Base-by-base conservation (phyloP, 2,113 vertebrate species). In the Psilopogon haemacephalus region DNA sequence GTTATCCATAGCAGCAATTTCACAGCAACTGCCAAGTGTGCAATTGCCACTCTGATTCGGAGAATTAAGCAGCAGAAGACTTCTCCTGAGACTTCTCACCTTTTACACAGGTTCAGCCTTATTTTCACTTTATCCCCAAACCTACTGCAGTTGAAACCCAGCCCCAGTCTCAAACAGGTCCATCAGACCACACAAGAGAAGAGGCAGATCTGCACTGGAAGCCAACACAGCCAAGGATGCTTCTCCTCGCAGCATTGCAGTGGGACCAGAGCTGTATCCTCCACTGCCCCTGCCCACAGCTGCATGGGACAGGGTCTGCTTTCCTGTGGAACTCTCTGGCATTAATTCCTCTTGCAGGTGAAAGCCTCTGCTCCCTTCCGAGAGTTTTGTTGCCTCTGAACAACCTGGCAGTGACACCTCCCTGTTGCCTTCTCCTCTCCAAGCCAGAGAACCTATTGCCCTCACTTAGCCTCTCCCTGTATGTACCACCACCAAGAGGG, bases 71-170 rank as follows among this genome's bases (percentile, higher is more conserved):
- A 91, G 82, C 87, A 83, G 78, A 96, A 76, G 52, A 64, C 42
- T 60, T 83, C 93, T 94, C 82, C 16, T 85, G 91, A 83, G 86
- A 80, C 75, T 89, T 96, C 82, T 52, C 94, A 89, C 93, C 80
- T 88, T 79, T 91, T 89, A 78, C 5, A 12, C 2, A 17, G 69
- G 78, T 71, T 89, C 64, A 76, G 52, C 78, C 72, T 60, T 91
- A 89, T 94, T 93, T 87, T 87, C 78, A 89, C 78, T 85, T 91
- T 42, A 60, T 59, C 78, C 75, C 42, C 71, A 83, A 84, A 60
- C 59, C 74, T 9, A 44, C 5, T 0, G 1, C 68, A 80, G 78
- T 35, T 68, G 35, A 91, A 80, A 92, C 54, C 18, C 0, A 0
- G 33, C 33, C 77, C 30, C 32, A 54, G 42, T 20, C 33, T 40